A percentile compares a stretch with the other conserved stretches of the same genome.
These are phyloP conservation scores for Coreoperca whiteheadi DNA, from an alignment of 2,113 vertebrate genomes.

Conservation along the genomic window DNA sequence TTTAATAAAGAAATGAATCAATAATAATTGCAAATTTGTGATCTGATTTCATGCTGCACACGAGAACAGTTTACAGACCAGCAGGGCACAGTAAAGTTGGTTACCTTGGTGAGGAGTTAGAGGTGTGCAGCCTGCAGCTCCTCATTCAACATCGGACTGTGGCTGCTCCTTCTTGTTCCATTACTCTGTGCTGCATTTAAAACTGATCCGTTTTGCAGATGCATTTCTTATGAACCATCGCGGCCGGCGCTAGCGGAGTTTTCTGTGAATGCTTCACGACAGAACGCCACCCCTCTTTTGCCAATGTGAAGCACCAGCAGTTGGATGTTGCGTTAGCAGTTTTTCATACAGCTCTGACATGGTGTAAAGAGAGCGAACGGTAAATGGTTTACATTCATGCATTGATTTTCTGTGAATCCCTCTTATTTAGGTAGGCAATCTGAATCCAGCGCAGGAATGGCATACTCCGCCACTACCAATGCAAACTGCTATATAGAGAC, in stretches of 20 bases:
- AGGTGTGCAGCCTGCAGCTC: neutral
- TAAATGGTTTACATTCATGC: neutral
- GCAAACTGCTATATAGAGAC: neutral
- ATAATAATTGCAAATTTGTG: slow-evolving; percentile 19
- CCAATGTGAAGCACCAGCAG: neutral
- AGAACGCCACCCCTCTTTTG: neutral
- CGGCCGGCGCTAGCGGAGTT: rapidly evolving
- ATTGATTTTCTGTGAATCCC: neutral
- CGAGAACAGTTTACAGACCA: neutral
- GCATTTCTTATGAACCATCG: neutral
- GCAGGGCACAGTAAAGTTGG: neutral
- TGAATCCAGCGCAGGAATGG: neutral
- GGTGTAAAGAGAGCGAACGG: neutral
- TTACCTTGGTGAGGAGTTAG: neutral
- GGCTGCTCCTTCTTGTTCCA: neutral
- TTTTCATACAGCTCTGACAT: neutral
- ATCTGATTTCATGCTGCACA: neutral
- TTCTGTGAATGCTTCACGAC: neutral
- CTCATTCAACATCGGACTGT: neutral
- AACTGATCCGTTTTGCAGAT: neutral
- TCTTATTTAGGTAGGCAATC: neutral
- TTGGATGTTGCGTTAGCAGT: neutral
- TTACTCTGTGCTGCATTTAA: neutral
- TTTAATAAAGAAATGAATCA: neutral
- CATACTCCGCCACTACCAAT: neutral